These are phyloP conservation scores for Falco berigora DNA, from an alignment of 2,797 vertebrate genomes.

Conservation along the genomic window DNA sequence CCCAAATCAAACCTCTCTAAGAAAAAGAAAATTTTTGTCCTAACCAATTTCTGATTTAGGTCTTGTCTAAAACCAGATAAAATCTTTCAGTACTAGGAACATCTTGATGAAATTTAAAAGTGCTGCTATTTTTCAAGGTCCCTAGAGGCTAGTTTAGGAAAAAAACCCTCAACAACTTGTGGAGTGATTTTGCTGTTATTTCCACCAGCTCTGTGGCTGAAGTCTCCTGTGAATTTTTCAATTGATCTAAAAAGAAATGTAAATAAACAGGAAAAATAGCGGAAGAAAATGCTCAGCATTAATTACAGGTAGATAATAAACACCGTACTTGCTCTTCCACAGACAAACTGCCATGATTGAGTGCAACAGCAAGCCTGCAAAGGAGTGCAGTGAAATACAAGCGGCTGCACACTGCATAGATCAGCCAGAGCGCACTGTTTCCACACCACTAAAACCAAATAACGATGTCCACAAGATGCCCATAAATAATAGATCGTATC, in stretches of 20 bases:
- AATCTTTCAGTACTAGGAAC: background rate
- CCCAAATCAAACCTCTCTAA: background rate
- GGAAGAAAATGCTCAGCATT: background rate
- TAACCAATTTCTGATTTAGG: background rate
- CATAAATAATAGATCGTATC: background rate
- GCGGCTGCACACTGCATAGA: background rate
- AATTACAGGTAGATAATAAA: constrained; percentile 32
- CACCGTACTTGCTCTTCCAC: background rate
- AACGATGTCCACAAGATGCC: background rate
- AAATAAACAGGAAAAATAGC: background rate
- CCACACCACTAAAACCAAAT: background rate
- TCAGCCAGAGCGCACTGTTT: background rate
- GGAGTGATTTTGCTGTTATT: background rate
- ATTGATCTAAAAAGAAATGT: background rate
- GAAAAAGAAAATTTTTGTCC: background rate
- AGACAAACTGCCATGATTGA: background rate
- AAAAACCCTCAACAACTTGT: background rate
- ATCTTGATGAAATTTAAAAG: background rate
- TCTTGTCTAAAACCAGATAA: background rate
- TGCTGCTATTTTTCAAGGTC: background rate
- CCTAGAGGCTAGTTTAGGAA: background rate
- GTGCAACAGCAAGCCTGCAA: background rate
- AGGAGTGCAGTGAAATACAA: background rate
- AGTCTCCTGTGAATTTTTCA: background rate
- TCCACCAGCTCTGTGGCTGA: background rate